Evolutionary conservation across 2,797 vertebrate genomes (phyloP).

Genomic region (Pseudomugil gertrudae): DNA sequence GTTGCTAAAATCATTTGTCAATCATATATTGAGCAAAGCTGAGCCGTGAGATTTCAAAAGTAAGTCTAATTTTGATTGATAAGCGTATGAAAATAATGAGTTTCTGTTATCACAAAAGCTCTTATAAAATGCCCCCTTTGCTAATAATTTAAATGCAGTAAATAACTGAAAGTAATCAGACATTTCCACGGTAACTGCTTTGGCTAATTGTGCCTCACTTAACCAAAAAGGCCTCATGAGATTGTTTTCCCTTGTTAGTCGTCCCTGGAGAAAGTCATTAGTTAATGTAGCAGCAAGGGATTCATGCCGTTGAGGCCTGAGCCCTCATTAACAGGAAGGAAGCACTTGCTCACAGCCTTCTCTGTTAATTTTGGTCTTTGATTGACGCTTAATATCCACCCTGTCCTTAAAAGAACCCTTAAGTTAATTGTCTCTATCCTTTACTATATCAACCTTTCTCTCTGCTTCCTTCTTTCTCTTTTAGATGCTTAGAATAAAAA

Average conservation of each 20-base stretch:
- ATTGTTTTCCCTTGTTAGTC: slow-evolving; percentile 39
- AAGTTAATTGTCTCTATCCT: slow-evolving; percentile 54
- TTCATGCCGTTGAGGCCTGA: slow-evolving; percentile 37
- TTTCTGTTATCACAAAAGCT: slow-evolving; percentile 12
- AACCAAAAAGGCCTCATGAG: slow-evolving; percentile 13
- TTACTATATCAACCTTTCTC: slow-evolving; percentile 18
- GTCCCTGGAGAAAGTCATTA: slow-evolving; percentile 56
- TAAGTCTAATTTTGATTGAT: slow-evolving; percentile 18
- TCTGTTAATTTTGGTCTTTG: slow-evolving; percentile 56
- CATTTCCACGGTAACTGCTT: slow-evolving; percentile 26
- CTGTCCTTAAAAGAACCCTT: slow-evolving; percentile 18
- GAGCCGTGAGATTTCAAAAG: slow-evolving; percentile 26
- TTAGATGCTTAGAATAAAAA: slow-evolving; percentile 36
- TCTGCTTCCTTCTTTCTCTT: slow-evolving; percentile 9
- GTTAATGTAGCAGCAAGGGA: slow-evolving; percentile 61
- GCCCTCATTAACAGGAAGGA: slow-evolving; percentile 54
- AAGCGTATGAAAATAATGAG: slow-evolving; percentile 30
- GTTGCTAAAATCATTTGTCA: slow-evolving; percentile 3
- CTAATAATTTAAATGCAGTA: slow-evolving; percentile 15
- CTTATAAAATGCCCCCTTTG: not conserved
- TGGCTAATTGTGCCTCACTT: slow-evolving; percentile 8
- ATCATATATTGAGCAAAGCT: slow-evolving; percentile 10
- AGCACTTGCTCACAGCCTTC: slow-evolving; percentile 44
- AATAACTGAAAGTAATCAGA: slow-evolving; percentile 24
- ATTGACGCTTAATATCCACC: slow-evolving; percentile 62